Conservation (phyloP, 2,888 invertebrate species). For the Mythimna albipuncta region DNA sequence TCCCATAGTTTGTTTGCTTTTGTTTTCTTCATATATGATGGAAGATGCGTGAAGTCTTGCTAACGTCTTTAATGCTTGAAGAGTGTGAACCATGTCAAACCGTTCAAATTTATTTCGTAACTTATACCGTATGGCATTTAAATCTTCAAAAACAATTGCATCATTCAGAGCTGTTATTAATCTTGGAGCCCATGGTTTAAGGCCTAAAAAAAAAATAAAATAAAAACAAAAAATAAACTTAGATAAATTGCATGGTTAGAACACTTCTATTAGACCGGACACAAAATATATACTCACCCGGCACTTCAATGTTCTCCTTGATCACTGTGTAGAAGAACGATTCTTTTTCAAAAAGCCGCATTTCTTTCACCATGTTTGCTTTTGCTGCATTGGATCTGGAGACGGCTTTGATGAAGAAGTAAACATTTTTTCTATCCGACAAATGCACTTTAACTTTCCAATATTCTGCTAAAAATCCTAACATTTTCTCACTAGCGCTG, state of each 20-base stretch:
- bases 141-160: conserved; percentile 85
- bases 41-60: conserved; percentile 89
- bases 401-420: conserved; percentile 83
- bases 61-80: conserved; percentile 83
- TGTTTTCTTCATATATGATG: conserved; percentile 87
- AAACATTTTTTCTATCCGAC: conserved; percentile 64
- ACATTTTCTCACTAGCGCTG: conserved; percentile 83
- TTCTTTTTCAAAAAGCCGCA: conserved; percentile 82
- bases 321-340: conserved; percentile 78
- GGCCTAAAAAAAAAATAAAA: conserved; percentile 67
- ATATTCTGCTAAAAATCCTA: conserved; percentile 86
- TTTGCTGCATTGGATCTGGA: conserved; percentile 81
- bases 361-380: conserved; percentile 81
- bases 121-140: conserved; percentile 77
- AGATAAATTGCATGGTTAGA: not conserved
- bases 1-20: conserved; percentile 71
- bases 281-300: conserved; percentile 72
- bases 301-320: conserved; percentile 73
- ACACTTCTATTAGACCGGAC: not conserved
- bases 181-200: conserved; percentile 80
- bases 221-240: too few relatives aligned
- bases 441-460: conserved; percentile 79
- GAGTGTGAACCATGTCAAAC: conserved; percentile 86
- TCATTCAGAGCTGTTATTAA: conserved; percentile 75
- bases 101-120: conserved; percentile 78